phyloP scores from a whole-genome alignment of 2,888 invertebrate genomes.

The Latrodectus elegans region DNA sequence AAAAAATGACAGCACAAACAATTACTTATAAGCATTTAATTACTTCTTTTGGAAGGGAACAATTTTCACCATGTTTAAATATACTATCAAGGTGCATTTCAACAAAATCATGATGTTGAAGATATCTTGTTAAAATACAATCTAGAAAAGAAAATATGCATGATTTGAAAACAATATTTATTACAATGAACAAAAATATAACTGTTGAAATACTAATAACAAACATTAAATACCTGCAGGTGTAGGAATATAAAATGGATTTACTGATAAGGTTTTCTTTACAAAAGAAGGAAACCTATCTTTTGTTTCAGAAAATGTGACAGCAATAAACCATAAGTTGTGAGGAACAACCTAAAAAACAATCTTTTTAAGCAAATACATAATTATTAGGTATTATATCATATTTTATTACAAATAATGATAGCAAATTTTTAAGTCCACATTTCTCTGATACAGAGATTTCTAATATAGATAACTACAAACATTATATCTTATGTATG shows the following conservation, averaged over 20 bases:
- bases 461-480: too few relatives aligned
- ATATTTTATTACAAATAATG: too few relatives aligned
- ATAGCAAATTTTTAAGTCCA: too few relatives aligned
- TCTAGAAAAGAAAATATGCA: constrained; percentile 70
- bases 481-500: too few relatives aligned
- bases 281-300: constrained; percentile 74
- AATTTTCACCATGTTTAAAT: constrained; percentile 76
- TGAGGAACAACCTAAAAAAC: constrained; percentile 74
- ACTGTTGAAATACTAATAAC: not conserved
- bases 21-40: not conserved
- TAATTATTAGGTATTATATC: not conserved
- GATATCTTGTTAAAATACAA: constrained; percentile 74
- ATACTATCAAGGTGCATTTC: constrained; percentile 76
- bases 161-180: too few relatives aligned
- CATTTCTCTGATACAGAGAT: too few relatives aligned
- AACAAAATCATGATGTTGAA: constrained; percentile 75
- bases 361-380: not conserved
- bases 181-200: not conserved
- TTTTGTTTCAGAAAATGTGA: constrained; percentile 74
- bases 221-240: constrained; percentile 43
- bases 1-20: not conserved
- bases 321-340: constrained; percentile 74
- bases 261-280: constrained; percentile 71
- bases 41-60: constrained; percentile 75
- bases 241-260: constrained; percentile 34